Conservation (phyloP, 2,797 vertebrate species). For the Pantherophis alleghaniensis region DNA sequence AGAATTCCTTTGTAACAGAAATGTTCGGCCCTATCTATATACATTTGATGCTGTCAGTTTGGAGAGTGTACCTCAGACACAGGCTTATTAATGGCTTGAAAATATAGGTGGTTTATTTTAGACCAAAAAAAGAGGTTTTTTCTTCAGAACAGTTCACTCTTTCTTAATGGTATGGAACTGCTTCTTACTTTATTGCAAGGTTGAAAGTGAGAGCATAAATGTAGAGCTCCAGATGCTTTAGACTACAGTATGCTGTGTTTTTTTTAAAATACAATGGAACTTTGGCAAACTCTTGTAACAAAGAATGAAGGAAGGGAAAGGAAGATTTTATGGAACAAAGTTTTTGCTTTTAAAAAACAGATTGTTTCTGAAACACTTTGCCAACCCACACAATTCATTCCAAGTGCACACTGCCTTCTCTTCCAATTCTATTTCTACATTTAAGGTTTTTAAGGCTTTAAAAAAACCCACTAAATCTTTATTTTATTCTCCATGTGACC, state of each 20-base stretch:
- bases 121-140: neutral
- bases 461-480: constrained; percentile 26
- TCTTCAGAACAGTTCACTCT: neutral
- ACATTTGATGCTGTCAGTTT: neutral
- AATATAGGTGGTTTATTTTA: neutral
- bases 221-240: neutral
- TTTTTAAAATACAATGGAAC: constrained; percentile 39
- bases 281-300: constrained; percentile 42
- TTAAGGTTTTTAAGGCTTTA: neutral
- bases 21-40: neutral
- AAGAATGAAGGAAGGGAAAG: neutral
- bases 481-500: constrained; percentile 36
- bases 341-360: constrained; percentile 32
- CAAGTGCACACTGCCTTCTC: neutral
- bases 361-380: constrained; percentile 40
- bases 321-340: constrained; percentile 12
- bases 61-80: neutral
- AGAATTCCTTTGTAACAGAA: neutral
- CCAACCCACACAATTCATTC: neutral
- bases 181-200: neutral
- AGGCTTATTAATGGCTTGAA: neutral
- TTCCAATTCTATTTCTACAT: neutral
- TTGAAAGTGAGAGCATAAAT: neutral
- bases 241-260: neutral
- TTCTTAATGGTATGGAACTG: neutral